phyloP scores from a whole-genome alignment of 2,113 vertebrate genomes.

The Calidris pugnax region DNA sequence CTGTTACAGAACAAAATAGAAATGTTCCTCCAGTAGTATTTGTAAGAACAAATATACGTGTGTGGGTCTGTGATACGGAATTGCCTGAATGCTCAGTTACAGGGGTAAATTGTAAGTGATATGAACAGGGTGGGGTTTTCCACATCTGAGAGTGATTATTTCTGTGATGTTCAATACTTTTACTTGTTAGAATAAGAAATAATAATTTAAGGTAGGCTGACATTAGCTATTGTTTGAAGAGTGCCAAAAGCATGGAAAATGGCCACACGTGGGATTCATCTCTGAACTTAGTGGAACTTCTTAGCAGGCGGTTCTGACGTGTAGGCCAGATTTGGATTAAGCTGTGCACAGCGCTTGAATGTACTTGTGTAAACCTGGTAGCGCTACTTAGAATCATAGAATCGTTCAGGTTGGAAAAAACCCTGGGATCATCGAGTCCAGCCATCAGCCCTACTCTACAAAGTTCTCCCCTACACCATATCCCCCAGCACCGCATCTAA shows the following conservation, averaged over 20 bases:
- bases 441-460: too few relatives aligned
- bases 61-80: not conserved
- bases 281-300: not conserved
- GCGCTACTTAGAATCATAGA: too few relatives aligned
- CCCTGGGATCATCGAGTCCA: too few relatives aligned
- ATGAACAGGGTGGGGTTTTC: not conserved
- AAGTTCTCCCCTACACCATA: too few relatives aligned
- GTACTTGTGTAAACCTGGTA: not conserved
- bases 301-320: not conserved
- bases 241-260: not conserved
- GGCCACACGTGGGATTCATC: rapidly evolving
- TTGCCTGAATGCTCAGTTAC: not conserved
- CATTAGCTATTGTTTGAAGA: not conserved
- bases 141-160: not conserved
- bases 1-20: not conserved
- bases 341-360: not conserved
- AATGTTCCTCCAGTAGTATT: not conserved
- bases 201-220: not conserved
- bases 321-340: not conserved
- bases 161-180: not conserved
- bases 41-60: not conserved
- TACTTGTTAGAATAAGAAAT: not conserved
- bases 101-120: rapidly evolving
- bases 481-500: too few relatives aligned
- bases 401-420: too few relatives aligned